Base-by-base conservation (phyloP, 2,797 vertebrate genomes). In the Chaenodraco wilsoni region DNA sequence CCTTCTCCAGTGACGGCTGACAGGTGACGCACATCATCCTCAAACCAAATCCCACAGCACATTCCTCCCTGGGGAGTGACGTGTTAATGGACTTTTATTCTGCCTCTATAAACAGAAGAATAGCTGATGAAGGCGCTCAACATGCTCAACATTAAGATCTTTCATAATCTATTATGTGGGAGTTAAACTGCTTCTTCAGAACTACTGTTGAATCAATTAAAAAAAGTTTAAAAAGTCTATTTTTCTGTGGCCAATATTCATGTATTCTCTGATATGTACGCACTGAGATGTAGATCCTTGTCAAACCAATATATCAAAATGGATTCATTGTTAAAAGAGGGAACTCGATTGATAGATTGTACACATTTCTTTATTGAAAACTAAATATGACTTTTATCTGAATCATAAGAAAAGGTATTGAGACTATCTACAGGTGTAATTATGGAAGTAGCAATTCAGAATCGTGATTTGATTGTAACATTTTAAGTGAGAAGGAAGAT, bases 331-430 rank as follows among this genome's bases (percentile, higher is more conserved):
- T 6, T 74, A 63, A 67, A 59, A 84, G 23, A 83, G 44, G 56
- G 50, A 84, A 84, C 71, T 61, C 60, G 41, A 58, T 10, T 27
- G 27, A 27, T 27, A 5, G 69, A 83, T 87, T 89, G 57, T 76
- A 85, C 84, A 87, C 57, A 78, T 89, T 90, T 88, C 83, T 90
- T 89, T 89, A 89, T 88, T 91, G 72, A 90, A 92, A 91, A 89
- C 83, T 87, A 90, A 89, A 86, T 77, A 78, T 82, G 81, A 86
- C 67, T 83, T 84, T 87, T 21, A 65, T 86, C 74, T 76, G 74
- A 84, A 83, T 78, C 76, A 78, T 83, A 84, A 82, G 70, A 84
- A 72, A 84, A 87, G 59, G 37, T 45, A 67, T 74, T 4, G 37
- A 69, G 57, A 44, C 55, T 73, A 61, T 87, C 78, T 78, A 87